Evolutionary conservation across 2,797 vertebrate genomes (phyloP), one percentile per base, ranked within the genome.

Genomic region (Tachyglossus aculeatus): DNA sequence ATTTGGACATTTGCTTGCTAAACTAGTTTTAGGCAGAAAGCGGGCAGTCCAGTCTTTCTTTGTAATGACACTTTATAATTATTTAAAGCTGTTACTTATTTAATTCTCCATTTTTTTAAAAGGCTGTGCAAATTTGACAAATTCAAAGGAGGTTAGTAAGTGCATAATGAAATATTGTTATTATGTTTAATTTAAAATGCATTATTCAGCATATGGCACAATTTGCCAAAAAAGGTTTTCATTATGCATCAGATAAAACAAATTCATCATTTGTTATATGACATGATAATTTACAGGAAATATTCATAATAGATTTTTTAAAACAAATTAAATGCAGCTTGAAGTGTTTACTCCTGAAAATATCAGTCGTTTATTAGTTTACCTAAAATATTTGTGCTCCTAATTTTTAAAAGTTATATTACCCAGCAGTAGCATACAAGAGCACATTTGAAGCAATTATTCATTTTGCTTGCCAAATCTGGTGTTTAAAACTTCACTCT

Each of bases 371-470:
- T 60, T 69, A 72, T 55, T 19, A 61, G 16, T 45, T 70, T 39
- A 47, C 27, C 34, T 60, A 16, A 58, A 50, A 43, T 37, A 36
- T 8, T 19, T 67, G 32, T 62, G 56, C 15, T 53, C 39, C 47
- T 69, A 15, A 32, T 58, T 75, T 65, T 73, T 45, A 19, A 31
- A 76, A 66, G 25, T 67, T 51, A 36, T 2, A 40, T 52, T 52
- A 40, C 11, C 41, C 27, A 55, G 34, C 48, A 60, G 27, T 36
- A 29, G 13, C 37, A 3, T 40, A 48, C 4, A 55, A 37, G 19
- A 67, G n/a, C 27, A 51, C 31, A 43, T 50, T 61, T 24, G 12
- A 7, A 58, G 15, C 22, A 57, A 39, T 38, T 44, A 58, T 24
- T 63, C 25, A 65, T 38, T 45, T 71, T 2, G 4, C 57, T 71